Evolutionary conservation across 1,140 invertebrate genomes (phyloP), one percentile per base, ranked within the genome.

Genomic region (Drosophila kikkawai): DNA sequence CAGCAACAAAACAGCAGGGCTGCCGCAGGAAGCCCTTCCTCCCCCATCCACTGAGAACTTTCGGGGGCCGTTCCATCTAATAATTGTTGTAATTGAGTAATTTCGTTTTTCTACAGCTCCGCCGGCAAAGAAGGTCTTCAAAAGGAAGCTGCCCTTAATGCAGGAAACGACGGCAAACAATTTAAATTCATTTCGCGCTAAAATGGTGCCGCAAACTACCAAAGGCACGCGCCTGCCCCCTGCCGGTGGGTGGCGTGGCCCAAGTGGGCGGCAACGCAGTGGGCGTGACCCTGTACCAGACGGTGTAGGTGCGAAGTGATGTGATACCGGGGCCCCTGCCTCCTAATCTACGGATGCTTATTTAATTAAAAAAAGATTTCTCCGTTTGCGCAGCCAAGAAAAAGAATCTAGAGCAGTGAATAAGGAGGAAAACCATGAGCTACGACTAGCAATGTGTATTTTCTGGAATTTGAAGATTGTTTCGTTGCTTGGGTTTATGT

Each of bases 21-120:
- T 4, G 48, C 69, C 34, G 39, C 63, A 64, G 80, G 74, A 80
- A 80, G 66, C 64, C 55, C 42, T 47, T 42, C 51, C 50, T n/a
- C 42, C 42, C 9, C 39, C 12, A 36, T 61, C 42, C 37, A 50
- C 45, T 71, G 29, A 51, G 79, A 80, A 81, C 53, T 77, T 82
- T 82, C 36, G 79, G 64, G 66, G 17, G 15, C 37, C 66, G 45
- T 74, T 80, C 60, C 88, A 66, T 81, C 80, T 87, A 90, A 90
- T 90, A 90, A 90, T 90, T 90, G 86, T 90, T 90, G 85, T 90
- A 90, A 90, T 90, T 90, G 90, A 90, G 85, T 82, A 88, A 88
- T 88, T 88, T 83, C 85, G 81, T 74, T 90, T 68, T 69, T 56
- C 42, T 37, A 39, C 53, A 60, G 57, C 74, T 58, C 26, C 41